Percentiles rank a stretch among this genome's conserved stretches.
Evolutionary conservation across 2,113 vertebrate species (phyloP).

Genomic region (Bos javanicus): DNA sequence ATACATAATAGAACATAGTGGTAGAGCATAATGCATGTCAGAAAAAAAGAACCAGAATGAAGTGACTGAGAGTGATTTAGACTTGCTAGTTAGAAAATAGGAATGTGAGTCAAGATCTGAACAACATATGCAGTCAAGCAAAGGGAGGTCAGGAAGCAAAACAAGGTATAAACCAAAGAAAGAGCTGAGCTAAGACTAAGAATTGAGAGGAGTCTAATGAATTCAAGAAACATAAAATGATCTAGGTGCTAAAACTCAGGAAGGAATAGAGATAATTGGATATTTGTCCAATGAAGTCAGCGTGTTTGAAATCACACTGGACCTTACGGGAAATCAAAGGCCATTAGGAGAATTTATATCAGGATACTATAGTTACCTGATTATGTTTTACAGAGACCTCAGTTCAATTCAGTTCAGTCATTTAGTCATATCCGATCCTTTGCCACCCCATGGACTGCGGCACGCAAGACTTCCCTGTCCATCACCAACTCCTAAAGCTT

Average conservation of each 20-base stretch:
- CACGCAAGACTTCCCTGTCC: not conserved
- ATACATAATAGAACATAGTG: not conserved
- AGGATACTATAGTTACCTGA: not conserved
- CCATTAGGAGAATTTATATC: not conserved
- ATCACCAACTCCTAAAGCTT: not conserved
- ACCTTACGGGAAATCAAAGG: not conserved
- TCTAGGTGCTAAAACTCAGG: not conserved
- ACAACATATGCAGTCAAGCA: not conserved
- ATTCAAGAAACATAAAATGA: not conserved
- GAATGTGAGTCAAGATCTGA: not conserved
- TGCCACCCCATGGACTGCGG: not conserved
- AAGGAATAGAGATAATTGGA: not conserved
- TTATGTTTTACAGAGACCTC: not conserved
- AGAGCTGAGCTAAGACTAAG: not conserved
- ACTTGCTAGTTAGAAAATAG: not conserved
- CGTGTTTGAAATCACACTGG: not conserved
- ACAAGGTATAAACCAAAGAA: not conserved
- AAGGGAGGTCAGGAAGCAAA: not conserved
- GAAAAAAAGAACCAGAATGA: not conserved
- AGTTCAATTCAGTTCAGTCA: not conserved
- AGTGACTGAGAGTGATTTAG: not conserved
- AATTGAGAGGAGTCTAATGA: not conserved
- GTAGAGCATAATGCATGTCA: not conserved
- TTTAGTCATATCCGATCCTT: not conserved
- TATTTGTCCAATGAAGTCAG: not conserved